Conservation (phyloP, 2,797 vertebrate species). For the Thaleichthys pacificus region DNA sequence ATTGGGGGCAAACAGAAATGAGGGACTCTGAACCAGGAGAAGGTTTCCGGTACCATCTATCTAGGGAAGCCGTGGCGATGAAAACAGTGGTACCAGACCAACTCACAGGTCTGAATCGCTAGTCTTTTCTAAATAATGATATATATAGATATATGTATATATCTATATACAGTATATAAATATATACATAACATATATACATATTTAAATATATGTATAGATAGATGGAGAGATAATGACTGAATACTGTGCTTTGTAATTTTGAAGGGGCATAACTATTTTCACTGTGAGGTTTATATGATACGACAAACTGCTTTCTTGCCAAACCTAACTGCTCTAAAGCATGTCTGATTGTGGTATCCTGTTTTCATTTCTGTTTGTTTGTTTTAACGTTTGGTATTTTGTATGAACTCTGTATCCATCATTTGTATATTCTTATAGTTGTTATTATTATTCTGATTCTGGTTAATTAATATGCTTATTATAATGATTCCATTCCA, state of each 20-base stretch:
- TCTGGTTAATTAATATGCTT: slow-evolving; percentile 71
- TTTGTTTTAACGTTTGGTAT: slow-evolving; percentile 73
- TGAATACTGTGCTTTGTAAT: slow-evolving; percentile 85
- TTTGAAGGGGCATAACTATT: slow-evolving; percentile 82
- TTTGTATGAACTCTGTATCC: slow-evolving; percentile 78
- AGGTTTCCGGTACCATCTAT: slow-evolving; percentile 45
- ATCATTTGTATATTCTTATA: slow-evolving; percentile 77
- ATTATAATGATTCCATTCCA: slow-evolving; percentile 75
- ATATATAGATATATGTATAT: slow-evolving; percentile 56
- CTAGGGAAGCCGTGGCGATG: slow-evolving; percentile 49
- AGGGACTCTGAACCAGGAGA: slow-evolving; percentile 48
- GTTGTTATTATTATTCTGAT: slow-evolving; percentile 63
- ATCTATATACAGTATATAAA: too few relatives aligned
- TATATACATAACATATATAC: too few relatives aligned
- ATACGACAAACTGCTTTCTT: slow-evolving; percentile 81
- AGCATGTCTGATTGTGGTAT: slow-evolving; percentile 79
- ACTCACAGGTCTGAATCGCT: slow-evolving; percentile 62
- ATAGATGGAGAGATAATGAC: slow-evolving; percentile 66
- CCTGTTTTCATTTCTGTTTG: slow-evolving; percentile 60
- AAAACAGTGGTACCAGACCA: slow-evolving; percentile 66
- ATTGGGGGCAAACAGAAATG: slow-evolving; percentile 64
- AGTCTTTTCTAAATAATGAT: slow-evolving; percentile 53
- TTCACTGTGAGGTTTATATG: slow-evolving; percentile 85
- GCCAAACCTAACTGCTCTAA: slow-evolving; percentile 80
- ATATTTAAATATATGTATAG: too few relatives aligned